Evolutionary conservation across 2,888 invertebrate species (phyloP).

Genomic region (Stenoptilia bipunctidactyla): DNA sequence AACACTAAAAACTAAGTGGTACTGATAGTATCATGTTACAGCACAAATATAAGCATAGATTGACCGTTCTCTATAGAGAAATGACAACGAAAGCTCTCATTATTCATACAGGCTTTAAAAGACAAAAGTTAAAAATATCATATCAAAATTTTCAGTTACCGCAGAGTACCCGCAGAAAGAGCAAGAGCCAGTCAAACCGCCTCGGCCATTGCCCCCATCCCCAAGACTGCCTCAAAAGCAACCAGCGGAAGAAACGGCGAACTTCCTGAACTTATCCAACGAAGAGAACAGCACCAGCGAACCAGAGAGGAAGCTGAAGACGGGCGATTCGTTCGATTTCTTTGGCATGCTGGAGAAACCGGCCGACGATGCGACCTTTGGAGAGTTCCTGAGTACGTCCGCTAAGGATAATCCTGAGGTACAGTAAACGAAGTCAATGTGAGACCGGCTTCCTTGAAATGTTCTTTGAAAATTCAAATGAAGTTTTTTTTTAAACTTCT

Average conservation of each 20-base stretch:
- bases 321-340: slow-evolving; percentile 71
- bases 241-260: slow-evolving; percentile 28
- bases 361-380: slow-evolving; percentile 45
- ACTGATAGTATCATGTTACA: too few relatives aligned
- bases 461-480: too few relatives aligned
- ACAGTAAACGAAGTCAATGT: too few relatives aligned
- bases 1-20: too few relatives aligned
- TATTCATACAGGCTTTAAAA: too few relatives aligned
- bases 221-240: slow-evolving; percentile 15
- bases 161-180: slow-evolving; percentile 38
- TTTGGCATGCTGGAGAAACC: slow-evolving; percentile 71
- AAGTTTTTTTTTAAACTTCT: too few relatives aligned
- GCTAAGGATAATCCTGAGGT: slow-evolving; percentile 29
- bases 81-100: too few relatives aligned
- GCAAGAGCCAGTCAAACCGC: slow-evolving; percentile 16
- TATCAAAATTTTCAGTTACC: too few relatives aligned
- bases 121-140: too few relatives aligned
- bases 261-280: slow-evolving; percentile 34
- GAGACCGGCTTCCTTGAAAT: too few relatives aligned
- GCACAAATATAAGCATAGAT: too few relatives aligned
- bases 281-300: neutral
- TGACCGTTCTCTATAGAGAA: too few relatives aligned
- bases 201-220: slow-evolving; percentile 23
- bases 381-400: slow-evolving; percentile 52
- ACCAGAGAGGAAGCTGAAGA: slow-evolving; percentile 35